phyloP scores from a whole-genome alignment of 2,888 invertebrate species.

The Erynnis tages region DNA sequence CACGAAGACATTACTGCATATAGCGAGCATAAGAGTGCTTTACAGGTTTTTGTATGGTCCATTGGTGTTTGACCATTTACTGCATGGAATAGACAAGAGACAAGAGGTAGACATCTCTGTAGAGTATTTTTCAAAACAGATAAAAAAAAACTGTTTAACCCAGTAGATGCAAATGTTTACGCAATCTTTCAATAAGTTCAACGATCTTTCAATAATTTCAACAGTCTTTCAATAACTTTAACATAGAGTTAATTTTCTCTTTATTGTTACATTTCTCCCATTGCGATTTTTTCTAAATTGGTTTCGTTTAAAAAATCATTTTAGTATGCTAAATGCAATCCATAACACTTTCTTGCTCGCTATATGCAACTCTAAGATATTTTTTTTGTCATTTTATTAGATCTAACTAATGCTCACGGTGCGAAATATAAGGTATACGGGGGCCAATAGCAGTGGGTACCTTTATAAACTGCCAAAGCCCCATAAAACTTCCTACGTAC shows the following conservation, averaged over 20 bases:
- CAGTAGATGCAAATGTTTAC: no score
- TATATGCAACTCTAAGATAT: slow-evolving; percentile 46
- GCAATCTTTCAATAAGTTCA: no score
- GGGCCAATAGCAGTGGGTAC: slow-evolving; percentile 59
- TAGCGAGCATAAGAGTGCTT: slow-evolving; percentile 29
- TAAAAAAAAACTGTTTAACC: no score
- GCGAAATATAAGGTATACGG: slow-evolving; percentile 63
- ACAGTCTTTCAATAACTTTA: no score
- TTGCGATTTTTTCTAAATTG: background rate
- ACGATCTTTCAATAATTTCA: no score
- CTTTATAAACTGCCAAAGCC: slow-evolving; percentile 60
- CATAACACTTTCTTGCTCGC: slow-evolving; percentile 8
- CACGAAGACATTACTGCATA: slow-evolving; percentile 55
- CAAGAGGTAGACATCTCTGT: no score
- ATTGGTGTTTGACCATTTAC: no score
- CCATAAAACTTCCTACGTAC: slow-evolving; percentile 62
- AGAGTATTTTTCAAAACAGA: no score
- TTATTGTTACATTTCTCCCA: no score
- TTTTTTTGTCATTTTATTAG: slow-evolving; percentile 61
- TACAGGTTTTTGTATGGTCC: background rate
- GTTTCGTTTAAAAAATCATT: no score
- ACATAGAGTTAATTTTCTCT: no score
- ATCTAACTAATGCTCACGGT: slow-evolving; percentile 73
- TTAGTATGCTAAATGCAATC: background rate
- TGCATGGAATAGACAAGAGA: no score